Conservation (phyloP, 2,113 vertebrate genomes). For the Carlito syrichta region DNA sequence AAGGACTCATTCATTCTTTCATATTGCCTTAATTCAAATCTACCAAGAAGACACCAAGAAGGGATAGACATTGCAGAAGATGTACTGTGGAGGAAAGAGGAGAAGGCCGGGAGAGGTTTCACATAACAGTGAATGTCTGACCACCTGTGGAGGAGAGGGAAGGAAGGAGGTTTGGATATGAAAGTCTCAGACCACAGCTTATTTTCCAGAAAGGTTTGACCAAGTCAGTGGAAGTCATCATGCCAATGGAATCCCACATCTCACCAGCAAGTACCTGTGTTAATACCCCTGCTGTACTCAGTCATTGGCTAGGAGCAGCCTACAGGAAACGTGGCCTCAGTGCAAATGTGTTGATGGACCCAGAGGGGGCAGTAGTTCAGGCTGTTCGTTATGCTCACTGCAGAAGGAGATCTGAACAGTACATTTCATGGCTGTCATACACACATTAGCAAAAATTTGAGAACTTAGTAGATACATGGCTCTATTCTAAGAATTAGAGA, state of each 20-base stretch:
- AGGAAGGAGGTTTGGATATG: not conserved
- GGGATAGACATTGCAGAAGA: not conserved
- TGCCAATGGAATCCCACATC: not conserved
- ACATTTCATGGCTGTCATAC: constrained; percentile 15
- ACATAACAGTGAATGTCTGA: not conserved
- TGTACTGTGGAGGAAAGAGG: not conserved
- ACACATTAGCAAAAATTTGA: not conserved
- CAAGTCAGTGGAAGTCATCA: not conserved
- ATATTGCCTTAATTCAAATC: not conserved
- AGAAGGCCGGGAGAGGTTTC: not conserved
- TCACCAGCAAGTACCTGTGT: not conserved
- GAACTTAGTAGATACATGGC: not conserved
- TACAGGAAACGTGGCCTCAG: not conserved
- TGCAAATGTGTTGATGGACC: not conserved
- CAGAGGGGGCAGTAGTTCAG: not conserved
- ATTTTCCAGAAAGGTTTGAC: not conserved
- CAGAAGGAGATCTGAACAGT: not conserved
- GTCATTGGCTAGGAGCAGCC: not conserved
- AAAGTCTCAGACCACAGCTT: not conserved
- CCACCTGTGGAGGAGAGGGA: not conserved
- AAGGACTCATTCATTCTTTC: not conserved
- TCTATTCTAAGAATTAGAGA: not conserved
- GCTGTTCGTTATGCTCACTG: not conserved
- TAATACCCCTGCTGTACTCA: not conserved
- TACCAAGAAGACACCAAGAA: not conserved